Evolutionary conservation across 2,888 invertebrate species (phyloP).

Genomic region (Eustalomyia histrio): DNA sequence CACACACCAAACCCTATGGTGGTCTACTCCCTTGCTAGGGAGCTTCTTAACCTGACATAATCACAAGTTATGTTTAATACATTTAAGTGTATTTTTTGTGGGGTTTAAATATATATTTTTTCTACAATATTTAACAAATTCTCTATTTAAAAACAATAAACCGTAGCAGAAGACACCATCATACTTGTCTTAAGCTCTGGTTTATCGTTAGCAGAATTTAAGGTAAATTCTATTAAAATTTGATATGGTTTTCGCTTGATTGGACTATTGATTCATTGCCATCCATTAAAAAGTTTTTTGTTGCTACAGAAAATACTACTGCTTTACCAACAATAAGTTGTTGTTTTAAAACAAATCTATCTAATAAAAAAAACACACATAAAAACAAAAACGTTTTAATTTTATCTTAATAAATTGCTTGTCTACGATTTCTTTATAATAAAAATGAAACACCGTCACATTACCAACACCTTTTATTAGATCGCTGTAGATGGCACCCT

Average conservation of each 20-base stretch:
- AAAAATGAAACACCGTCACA: slow-evolving; percentile 12
- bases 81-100: no score
- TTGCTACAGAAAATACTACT: neutral
- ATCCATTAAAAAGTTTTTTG: slow-evolving; percentile 1
- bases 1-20: no score
- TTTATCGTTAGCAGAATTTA: neutral
- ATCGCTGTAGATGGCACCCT: neutral
- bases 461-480: slow-evolving; percentile 13
- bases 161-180: neutral
- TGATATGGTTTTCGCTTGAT: slow-evolving; percentile 21
- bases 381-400: slow-evolving; percentile 8
- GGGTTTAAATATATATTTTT: no score
- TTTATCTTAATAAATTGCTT: slow-evolving; percentile 45
- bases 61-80: no score
- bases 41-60: no score
- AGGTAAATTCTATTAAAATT: slow-evolving; percentile 13
- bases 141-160: neutral
- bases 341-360: neutral
- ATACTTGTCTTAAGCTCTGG: no score
- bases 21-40: no score
- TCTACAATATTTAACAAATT: slow-evolving; percentile 3
- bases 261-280: slow-evolving; percentile 25
- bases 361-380: neutral
- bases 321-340: neutral
- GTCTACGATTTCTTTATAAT: slow-evolving; percentile 22